Base-by-base conservation (phyloP, 2,113 vertebrate species). In the Rattus rattus region DNA sequence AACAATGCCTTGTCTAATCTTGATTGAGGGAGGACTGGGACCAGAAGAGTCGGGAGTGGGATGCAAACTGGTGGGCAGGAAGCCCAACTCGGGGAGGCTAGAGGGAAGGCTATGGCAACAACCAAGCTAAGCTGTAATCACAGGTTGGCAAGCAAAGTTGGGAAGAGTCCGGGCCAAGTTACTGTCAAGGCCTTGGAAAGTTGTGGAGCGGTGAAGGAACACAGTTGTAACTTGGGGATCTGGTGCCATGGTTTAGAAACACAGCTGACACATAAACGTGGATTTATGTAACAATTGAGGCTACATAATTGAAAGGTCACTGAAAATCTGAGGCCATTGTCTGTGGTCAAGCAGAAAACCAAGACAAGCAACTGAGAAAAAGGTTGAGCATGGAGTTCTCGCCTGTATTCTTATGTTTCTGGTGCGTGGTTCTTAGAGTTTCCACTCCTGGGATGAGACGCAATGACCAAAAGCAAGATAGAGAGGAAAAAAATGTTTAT, bases 1-100 rank as follows among this genome's bases (percentile, higher is more conserved):
- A 88, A 85, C 85, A 89, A 7, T 77, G 85, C 90, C 47, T 72
- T 80, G 63, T 92, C 79, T 93, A 5, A 86, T n/a, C n/a, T 83
- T 88, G 69, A 94, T 11, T 22, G 69, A 79, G 88, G 13, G 39
- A 92, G 22, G 36, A 43, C 56, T 26, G 19, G 33, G 65, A 63
- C n/a, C 65, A 83, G 61, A 36, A 1, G 3, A 76, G n/a, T 52
- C 39, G 2, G 33, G 10, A 80, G 49, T 2, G 1, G 54, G 72
- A 70, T 22, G 11, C 33, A 72, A 83, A 52, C 26, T 54, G 36
- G 6, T 73, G 59, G 63, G 54, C 67, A 88, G 61, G 39, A 86
- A 17, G 1, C n/a, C 30, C 24, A 56, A 87, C 33, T 30, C 47
- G 12, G 61, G 1, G n/a, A 54, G 36, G 70, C 81, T 13, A 67